phyloP scores from a whole-genome alignment of 2,113 vertebrate genomes.

The Girardinichthys multiradiatus region DNA sequence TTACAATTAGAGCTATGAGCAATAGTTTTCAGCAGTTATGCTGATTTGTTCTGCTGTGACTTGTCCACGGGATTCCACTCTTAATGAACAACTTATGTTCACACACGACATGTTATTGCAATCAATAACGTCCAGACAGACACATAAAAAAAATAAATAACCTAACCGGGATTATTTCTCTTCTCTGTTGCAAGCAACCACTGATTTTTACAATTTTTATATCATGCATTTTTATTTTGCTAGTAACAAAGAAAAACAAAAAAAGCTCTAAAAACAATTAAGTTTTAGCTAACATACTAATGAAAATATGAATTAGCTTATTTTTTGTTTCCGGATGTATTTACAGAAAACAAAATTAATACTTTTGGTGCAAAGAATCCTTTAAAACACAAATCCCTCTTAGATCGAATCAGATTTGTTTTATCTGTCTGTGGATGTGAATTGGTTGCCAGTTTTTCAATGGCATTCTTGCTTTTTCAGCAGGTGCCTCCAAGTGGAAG shows the following conservation, averaged over 20 bases:
- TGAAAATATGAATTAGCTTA: slow-evolving; percentile 1
- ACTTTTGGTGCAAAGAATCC: slow-evolving; percentile 14
- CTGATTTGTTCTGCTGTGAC: neutral
- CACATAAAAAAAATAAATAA: slow-evolving; percentile 14
- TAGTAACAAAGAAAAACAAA: neutral
- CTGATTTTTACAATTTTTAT: neutral
- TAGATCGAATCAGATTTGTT: too few relatives aligned
- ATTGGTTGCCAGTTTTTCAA: neutral
- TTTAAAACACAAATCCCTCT: slow-evolving; percentile 1
- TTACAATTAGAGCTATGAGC: neutral
- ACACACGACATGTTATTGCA: neutral
- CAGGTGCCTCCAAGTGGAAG: slow-evolving; percentile 20
- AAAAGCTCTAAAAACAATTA: neutral
- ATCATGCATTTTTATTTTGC: neutral
- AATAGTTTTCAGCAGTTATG: neutral
- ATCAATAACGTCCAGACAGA: slow-evolving; percentile 19
- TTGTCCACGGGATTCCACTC: neutral
- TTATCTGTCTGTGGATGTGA: too few relatives aligned
- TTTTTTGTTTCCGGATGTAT: slow-evolving; percentile 7
- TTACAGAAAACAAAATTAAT: neutral
- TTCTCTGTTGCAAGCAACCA: neutral
- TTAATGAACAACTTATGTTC: slow-evolving; percentile 19
- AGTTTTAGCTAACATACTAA: neutral
- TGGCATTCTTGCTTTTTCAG: slow-evolving; percentile 42
- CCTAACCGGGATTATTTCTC: slow-evolving; percentile 4